These are phyloP conservation scores for Anthoscopus minutus DNA, from an alignment of 2,113 vertebrate species.

Conservation along the genomic window DNA sequence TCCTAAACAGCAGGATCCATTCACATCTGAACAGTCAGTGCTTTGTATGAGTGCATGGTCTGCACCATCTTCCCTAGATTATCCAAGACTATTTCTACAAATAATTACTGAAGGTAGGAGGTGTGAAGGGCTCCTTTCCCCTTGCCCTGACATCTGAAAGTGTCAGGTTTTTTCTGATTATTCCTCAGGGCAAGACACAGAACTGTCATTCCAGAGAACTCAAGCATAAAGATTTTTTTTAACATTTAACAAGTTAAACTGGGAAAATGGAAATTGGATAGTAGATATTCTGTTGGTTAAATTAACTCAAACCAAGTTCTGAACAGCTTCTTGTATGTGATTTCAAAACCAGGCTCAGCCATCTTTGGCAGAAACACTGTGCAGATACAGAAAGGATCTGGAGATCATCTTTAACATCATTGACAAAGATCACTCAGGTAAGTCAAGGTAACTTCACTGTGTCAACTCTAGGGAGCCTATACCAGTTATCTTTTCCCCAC, in stretches of 20 bases:
- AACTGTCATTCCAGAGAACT: neutral
- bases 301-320: neutral
- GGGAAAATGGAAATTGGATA: neutral
- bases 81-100: neutral
- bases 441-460: neutral
- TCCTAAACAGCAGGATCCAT: neutral
- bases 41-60: neutral
- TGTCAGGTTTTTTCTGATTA: neutral
- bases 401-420: conserved; percentile 94
- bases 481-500: neutral
- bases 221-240: neutral
- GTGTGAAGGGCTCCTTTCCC: neutral
- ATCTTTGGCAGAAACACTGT: conserved; percentile 84
- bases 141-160: neutral
- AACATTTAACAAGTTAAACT: neutral
- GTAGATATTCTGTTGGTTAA: neutral
- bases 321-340: neutral
- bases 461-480: neutral
- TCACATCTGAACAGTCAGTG: neutral
- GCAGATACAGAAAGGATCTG: conserved; percentile 88
- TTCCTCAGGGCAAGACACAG: neutral
- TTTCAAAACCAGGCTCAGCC: conserved; percentile 77
- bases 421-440: conserved; percentile 92
- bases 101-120: neutral
- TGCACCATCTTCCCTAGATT: neutral